Conservation (phyloP, 2,888 invertebrate genomes). For the Phytoseiulus persimilis region DNA sequence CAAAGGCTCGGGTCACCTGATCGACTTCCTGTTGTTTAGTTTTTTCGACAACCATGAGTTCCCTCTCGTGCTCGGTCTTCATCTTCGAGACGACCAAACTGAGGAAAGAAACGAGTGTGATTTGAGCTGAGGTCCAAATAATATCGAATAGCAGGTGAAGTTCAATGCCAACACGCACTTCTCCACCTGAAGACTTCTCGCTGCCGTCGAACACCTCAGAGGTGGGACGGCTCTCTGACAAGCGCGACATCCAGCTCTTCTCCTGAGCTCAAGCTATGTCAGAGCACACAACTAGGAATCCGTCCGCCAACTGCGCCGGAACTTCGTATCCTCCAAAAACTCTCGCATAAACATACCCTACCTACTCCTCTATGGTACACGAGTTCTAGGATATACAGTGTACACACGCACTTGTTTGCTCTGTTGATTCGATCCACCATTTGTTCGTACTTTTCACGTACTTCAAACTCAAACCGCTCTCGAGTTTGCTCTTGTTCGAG, state of each 20-base stretch:
- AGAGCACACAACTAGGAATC: neutral
- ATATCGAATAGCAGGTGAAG: too few relatives aligned
- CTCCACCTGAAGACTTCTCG: too few relatives aligned
- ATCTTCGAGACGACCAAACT: constrained; percentile 27
- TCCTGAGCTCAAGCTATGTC: too few relatives aligned
- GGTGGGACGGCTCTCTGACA: too few relatives aligned
- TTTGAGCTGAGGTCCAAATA: too few relatives aligned
- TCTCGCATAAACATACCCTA: neutral
- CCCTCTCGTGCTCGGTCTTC: constrained; percentile 8
- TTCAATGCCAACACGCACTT: too few relatives aligned
- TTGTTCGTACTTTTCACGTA: neutral
- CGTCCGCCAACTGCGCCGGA: neutral
- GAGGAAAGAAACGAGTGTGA: neutral
- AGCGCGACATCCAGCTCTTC: neutral
- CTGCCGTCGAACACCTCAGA: too few relatives aligned
- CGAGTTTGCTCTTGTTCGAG: neutral
- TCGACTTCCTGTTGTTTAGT: constrained; percentile 20
- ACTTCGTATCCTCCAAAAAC: neutral
- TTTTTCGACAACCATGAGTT: constrained; percentile 9
- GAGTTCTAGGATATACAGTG: neutral
- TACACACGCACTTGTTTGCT: constrained; percentile 6
- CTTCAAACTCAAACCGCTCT: constrained; percentile 17
- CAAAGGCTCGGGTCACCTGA: constrained; percentile 22
- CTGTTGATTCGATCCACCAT: constrained; percentile 22
- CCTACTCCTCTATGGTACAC: neutral